A percentile compares a stretch with the other conserved stretches of the same genome.
Conservation (phyloP, 1,140 invertebrate species). For the Drosophila quadrilineata region DNA sequence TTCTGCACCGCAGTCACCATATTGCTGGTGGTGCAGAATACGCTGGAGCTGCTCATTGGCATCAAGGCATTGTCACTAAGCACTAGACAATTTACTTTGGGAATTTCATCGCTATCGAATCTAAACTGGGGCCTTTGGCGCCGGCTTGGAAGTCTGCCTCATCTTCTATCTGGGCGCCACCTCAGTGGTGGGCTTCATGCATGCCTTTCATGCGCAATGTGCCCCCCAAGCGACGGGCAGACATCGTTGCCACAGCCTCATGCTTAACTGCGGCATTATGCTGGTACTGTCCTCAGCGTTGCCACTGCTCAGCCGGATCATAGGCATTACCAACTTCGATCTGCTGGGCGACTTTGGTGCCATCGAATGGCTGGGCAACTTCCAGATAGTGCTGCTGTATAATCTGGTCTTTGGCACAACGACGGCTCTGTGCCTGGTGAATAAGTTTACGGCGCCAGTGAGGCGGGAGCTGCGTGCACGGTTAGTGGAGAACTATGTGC, state of each 20-base stretch:
- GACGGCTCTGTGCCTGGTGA: slow-evolving; percentile 92
- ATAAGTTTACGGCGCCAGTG: slow-evolving; percentile 96
- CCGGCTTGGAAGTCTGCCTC: slow-evolving; percentile 93
- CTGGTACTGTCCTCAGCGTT: slow-evolving; percentile 97
- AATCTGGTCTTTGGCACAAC: slow-evolving; percentile 95
- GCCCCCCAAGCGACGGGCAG: slow-evolving; percentile 87
- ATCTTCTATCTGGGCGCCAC: slow-evolving; percentile 97
- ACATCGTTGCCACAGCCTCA: slow-evolving; percentile 96
- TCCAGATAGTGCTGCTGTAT: slow-evolving; percentile 95
- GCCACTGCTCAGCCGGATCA: slow-evolving; percentile 95
- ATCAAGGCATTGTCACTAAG: slow-evolving; percentile 94
- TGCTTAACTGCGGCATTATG: slow-evolving; percentile 94
- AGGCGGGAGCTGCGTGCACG: slow-evolving; percentile 92
- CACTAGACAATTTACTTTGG: slow-evolving; percentile 94
- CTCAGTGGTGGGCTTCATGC: slow-evolving; percentile 95
- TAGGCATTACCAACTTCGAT: slow-evolving; percentile 99
- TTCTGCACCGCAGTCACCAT: slow-evolving; percentile 93
- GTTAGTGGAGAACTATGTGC: slow-evolving; percentile 88
- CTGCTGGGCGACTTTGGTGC: slow-evolving; percentile 97
- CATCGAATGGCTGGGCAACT: slow-evolving; percentile 98
- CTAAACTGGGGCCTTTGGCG: slow-evolving; percentile 94
- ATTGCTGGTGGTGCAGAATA: slow-evolving; percentile 95
- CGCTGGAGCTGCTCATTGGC: slow-evolving; percentile 94
- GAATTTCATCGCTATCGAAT: slow-evolving; percentile 94
- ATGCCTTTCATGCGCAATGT: slow-evolving; percentile 89